A percentile compares a stretch with the other conserved stretches of the same genome.
phyloP scores from a whole-genome alignment of 2,113 vertebrate genomes.

The Chloropsis cyanopogon region DNA sequence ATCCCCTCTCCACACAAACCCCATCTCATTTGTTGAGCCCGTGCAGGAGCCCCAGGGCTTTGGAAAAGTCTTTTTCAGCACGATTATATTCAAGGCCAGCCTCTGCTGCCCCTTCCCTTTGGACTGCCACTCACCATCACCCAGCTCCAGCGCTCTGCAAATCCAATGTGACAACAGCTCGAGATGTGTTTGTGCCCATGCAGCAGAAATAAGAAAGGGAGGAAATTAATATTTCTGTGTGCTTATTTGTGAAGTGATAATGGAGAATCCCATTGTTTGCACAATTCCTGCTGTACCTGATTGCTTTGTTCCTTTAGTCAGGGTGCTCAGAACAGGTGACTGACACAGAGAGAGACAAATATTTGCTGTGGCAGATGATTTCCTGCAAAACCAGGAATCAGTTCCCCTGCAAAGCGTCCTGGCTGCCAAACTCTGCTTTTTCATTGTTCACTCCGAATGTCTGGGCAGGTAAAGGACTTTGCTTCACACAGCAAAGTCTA shows the following conservation, averaged over 20 bases:
- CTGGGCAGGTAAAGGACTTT: not conserved
- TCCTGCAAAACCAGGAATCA: not conserved
- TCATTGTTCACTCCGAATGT: not conserved
- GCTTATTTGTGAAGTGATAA: rapidly evolving
- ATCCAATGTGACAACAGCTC: conserved; percentile 11
- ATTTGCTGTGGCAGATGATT: not conserved
- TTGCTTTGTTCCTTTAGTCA: not conserved
- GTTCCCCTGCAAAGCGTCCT: not conserved
- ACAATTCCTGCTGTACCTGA: not conserved
- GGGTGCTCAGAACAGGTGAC: not conserved
- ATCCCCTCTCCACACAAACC: conserved; percentile 50
- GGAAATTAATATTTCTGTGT: rapidly evolving
- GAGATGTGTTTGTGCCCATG: not conserved
- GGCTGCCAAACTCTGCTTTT: not conserved
- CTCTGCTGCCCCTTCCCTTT: conserved; percentile 8
- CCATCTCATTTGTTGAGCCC: conserved; percentile 65
- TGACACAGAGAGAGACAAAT: not conserved
- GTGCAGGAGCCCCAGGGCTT: conserved; percentile 76
- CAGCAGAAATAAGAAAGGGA: not conserved
- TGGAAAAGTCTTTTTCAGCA: conserved; percentile 66
- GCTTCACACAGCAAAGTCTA: not conserved
- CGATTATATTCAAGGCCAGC: not conserved
- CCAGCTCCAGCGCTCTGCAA: not conserved
- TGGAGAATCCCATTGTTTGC: not conserved
- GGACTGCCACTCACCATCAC: conserved; percentile 17